phyloP scores from a whole-genome alignment of 2,888 invertebrate genomes.

The Acronicta psi region DNA sequence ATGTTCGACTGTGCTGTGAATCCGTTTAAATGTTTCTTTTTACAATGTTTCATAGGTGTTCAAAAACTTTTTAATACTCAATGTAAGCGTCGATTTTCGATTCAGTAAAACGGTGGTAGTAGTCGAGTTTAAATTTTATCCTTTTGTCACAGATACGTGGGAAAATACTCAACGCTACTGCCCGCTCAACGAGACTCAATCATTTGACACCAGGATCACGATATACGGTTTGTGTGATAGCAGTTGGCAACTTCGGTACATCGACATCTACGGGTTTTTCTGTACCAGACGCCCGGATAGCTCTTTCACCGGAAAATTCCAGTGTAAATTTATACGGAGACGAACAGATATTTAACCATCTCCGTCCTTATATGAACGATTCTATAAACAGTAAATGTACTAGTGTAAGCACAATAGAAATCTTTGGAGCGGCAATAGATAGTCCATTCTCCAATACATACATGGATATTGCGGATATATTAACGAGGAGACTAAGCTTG shows the following conservation, averaged over 20 bases:
- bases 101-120: conserved; percentile 17
- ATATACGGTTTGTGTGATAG: conserved; percentile 96
- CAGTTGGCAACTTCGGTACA: conserved; percentile 92
- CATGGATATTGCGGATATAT: conserved; percentile 92
- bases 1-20: conserved; percentile 78
- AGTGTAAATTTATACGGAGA: conserved; percentile 87
- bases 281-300: conserved; percentile 86
- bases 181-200: conserved; percentile 92
- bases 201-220: conserved; percentile 94
- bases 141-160: conserved; percentile 91
- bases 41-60: conserved; percentile 70
- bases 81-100: conserved; percentile 45
- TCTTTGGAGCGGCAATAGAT: conserved; percentile 90
- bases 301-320: conserved; percentile 77
- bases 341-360: conserved; percentile 87
- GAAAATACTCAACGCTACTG: conserved; percentile 92
- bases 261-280: conserved; percentile 79
- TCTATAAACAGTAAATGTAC: conserved; percentile 93
- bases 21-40: conserved; percentile 82
- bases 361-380: conserved; percentile 87
- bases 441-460: conserved; percentile 90
- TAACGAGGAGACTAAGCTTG: conserved; percentile 94
- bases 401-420: conserved; percentile 92
- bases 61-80: conserved; percentile 63
- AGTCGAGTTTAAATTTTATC: conserved; percentile 9